Evolutionary conservation across 2,888 invertebrate genomes (phyloP).

Genomic region (Sinotaia quadrata): DNA sequence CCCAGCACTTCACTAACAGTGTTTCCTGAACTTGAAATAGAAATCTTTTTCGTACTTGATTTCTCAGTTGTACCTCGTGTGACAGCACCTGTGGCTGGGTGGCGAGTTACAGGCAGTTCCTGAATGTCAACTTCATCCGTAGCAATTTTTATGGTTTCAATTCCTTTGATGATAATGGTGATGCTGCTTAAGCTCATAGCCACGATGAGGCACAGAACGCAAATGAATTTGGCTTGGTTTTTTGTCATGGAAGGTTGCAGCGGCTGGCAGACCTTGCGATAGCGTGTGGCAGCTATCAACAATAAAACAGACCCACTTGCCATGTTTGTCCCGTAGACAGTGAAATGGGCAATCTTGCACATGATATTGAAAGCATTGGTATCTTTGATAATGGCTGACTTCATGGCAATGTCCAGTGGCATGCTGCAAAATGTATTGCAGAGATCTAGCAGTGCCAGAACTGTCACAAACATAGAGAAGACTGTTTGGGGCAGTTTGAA

Average conservation of each 20-base stretch:
- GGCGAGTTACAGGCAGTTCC: no score
- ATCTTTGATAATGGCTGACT: slow-evolving; percentile 14
- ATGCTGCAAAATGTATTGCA: slow-evolving; percentile 29
- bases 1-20: no score
- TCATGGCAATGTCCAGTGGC: slow-evolving; percentile 32
- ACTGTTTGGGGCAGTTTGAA: slow-evolving; percentile 25
- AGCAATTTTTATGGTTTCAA: slow-evolving; percentile 14
- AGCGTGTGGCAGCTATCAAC: slow-evolving; percentile 32
- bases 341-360: slow-evolving; percentile 33
- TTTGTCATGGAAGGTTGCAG: slow-evolving; percentile 18
- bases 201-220: slow-evolving; percentile 3
- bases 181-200: slow-evolving; percentile 19
- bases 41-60: no score
- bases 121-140: background rate
- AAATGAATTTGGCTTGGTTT: slow-evolving; percentile 16
- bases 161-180: slow-evolving; percentile 32
- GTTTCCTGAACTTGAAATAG: no score
- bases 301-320: slow-evolving; percentile 33
- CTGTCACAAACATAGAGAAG: slow-evolving; percentile 34
- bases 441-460: slow-evolving; percentile 34
- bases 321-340: slow-evolving; percentile 31
- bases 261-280: slow-evolving; percentile 35
- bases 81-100: no score
- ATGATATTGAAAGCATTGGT: background rate
- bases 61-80: no score